These are phyloP conservation scores for Hypotaenidia okinawae DNA, from an alignment of 2,797 vertebrate species.

Conservation along the genomic window DNA sequence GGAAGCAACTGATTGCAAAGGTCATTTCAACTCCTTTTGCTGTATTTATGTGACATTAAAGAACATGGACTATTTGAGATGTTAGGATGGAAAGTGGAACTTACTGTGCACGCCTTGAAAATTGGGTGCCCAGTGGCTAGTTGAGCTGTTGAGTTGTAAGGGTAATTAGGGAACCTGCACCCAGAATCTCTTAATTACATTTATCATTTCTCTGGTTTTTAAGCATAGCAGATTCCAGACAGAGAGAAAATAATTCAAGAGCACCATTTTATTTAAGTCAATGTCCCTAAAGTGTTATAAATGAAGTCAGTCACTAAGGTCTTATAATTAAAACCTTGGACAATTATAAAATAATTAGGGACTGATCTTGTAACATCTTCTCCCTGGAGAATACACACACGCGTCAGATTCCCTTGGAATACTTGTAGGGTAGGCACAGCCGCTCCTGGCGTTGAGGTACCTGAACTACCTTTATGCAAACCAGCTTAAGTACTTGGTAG, in stretches of 20 bases:
- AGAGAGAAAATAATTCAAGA: constrained; percentile 21
- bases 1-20: background rate
- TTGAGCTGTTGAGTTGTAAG: background rate
- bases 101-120: background rate
- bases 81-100: background rate
- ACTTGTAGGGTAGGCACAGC: background rate
- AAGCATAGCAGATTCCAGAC: background rate
- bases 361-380: background rate
- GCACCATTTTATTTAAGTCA: constrained; percentile 33
- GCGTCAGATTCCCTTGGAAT: background rate
- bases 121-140: background rate
- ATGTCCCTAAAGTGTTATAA: background rate
- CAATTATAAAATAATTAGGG: constrained; percentile 47
- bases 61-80: background rate
- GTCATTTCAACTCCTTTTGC: background rate
- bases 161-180: background rate
- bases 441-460: background rate
- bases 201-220: background rate
- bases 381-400: background rate
- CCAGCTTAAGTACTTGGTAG: background rate
- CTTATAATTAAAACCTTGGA: constrained; percentile 30
- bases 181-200: constrained; percentile 2
- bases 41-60: background rate
- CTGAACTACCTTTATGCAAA: background rate
- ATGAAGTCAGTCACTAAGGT: constrained; percentile 1